Evolutionary conservation across 2,888 invertebrate species (phyloP).

Genomic region (Ceratothoa steindachneri): DNA sequence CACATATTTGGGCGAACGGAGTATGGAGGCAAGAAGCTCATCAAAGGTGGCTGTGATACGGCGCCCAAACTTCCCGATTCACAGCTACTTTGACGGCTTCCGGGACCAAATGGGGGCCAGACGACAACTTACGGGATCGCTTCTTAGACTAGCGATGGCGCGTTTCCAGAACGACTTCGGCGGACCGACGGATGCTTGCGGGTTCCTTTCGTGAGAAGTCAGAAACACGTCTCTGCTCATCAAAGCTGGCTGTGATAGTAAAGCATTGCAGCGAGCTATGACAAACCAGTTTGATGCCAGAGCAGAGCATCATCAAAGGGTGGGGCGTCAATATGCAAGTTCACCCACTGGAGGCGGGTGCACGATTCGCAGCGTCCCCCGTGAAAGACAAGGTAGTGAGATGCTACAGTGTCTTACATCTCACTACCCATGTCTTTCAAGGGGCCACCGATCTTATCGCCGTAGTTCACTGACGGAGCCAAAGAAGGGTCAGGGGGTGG

Average conservation of each 20-base stretch:
- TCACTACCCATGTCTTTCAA: conserved; percentile 99
- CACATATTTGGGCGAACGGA: background rate
- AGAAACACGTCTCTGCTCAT: conserved; percentile 71
- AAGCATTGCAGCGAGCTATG: conserved; percentile 61
- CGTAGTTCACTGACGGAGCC: background rate
- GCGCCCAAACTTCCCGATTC: conserved; percentile 60
- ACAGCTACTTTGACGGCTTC: conserved; percentile 76
- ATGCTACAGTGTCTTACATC: conserved; percentile 70
- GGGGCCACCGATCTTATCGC: conserved; percentile 59
- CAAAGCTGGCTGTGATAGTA: conserved; percentile 93
- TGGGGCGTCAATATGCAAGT: conserved; percentile 11
- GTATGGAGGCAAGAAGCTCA: conserved; percentile 62
- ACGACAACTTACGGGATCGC: background rate
- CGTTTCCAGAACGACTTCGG: no score
- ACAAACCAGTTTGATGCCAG: conserved; percentile 77
- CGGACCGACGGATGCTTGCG: no score
- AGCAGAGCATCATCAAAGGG: conserved; percentile 55
- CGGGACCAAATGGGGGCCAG: conserved; percentile 50
- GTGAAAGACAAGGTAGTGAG: conserved; percentile 99
- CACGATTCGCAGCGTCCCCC: conserved; percentile 59
- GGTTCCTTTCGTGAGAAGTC: no score
- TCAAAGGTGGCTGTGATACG: conserved; percentile 75
- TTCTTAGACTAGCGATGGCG: no score
- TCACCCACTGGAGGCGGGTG: no score
- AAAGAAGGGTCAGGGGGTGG: background rate